Conservation (phyloP, 2,113 vertebrate species). For the Laticauda laticaudata region DNA sequence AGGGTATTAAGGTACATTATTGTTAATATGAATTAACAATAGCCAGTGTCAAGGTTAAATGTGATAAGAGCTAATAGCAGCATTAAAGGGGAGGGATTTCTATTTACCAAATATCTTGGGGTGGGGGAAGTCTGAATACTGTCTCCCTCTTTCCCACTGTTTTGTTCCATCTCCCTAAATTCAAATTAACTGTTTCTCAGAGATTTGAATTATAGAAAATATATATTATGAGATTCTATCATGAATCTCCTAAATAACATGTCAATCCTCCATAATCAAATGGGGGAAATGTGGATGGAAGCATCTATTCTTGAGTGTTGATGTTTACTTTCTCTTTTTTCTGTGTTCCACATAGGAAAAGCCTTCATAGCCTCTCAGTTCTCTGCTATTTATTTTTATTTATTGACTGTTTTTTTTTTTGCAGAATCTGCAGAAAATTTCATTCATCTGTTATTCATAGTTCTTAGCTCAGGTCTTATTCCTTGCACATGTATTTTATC, state of each 20-base stretch:
- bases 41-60: neutral
- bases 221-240: neutral
- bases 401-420: neutral
- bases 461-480: neutral
- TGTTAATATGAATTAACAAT: neutral
- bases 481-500: neutral
- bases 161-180: neutral
- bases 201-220: neutral
- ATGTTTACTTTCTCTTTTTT: neutral
- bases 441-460: neutral
- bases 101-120: neutral
- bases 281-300: neutral
- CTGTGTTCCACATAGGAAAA: neutral
- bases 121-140: neutral
- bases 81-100: neutral
- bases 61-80: neutral
- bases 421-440: neutral
- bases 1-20: neutral
- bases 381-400: constrained; percentile 5
- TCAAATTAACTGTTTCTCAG: neutral
- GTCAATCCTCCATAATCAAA: neutral
- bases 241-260: neutral
- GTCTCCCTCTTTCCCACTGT: neutral
- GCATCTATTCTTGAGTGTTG: neutral
- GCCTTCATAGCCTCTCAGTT: neutral